Conservation (phyloP, 2,797 vertebrate species). For the Coracias cyanogaster region DNA sequence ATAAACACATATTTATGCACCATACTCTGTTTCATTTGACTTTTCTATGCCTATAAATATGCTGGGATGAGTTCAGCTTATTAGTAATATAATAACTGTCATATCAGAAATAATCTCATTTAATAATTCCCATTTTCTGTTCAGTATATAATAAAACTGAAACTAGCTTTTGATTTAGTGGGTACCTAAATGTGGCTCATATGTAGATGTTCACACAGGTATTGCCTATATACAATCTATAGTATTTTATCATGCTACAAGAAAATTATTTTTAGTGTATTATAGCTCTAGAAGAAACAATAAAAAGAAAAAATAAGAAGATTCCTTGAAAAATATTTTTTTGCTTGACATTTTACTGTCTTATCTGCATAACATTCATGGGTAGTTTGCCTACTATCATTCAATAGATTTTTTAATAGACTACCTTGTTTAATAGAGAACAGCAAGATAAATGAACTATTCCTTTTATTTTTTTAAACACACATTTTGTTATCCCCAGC, state of each 20-base stretch:
- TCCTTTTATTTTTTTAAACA: background rate
- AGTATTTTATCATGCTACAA: background rate
- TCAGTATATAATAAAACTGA: background rate
- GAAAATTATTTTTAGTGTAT: background rate
- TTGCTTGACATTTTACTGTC: background rate
- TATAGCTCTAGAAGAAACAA: background rate
- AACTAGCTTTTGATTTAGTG: background rate
- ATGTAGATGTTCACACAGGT: background rate
- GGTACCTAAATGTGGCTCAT: background rate
- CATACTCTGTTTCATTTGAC: background rate
- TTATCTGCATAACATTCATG: background rate
- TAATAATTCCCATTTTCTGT: background rate
- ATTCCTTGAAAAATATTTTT: background rate
- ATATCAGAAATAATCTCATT: background rate
- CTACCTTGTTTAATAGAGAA: background rate
- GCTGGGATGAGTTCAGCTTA: background rate
- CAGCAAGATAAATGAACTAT: background rate
- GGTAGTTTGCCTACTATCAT: background rate
- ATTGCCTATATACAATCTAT: background rate
- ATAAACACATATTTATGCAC: background rate
- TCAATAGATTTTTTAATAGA: background rate
- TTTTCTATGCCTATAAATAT: background rate
- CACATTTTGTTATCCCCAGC: background rate
- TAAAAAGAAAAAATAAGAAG: background rate
- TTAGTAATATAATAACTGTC: background rate